Percentiles rank a stretch among this genome's conserved stretches.
Evolutionary conservation across 2,113 vertebrate genomes (phyloP).

Genomic region (Gopherus evgoodei): DNA sequence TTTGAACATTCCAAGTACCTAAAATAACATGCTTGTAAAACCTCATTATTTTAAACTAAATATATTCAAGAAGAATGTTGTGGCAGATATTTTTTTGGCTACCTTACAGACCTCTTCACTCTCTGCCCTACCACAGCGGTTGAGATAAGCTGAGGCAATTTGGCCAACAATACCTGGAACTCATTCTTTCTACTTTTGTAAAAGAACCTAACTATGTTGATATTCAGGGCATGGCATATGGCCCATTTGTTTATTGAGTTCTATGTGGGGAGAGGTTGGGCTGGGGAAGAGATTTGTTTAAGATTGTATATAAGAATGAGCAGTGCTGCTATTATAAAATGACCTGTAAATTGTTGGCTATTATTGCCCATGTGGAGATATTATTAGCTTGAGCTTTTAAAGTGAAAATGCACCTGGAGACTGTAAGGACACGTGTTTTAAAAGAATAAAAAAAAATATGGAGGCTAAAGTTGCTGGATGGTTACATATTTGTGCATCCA

Average conservation of each 20-base stretch:
- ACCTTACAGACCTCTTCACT: neutral
- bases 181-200: neutral
- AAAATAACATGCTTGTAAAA: neutral
- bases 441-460: neutral
- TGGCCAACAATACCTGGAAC: neutral
- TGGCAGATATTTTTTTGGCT: neutral
- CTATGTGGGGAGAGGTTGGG: neutral
- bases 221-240: neutral
- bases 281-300: neutral
- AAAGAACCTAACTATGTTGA: neutral
- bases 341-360: neutral
- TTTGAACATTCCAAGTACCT: neutral
- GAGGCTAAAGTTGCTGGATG: neutral
- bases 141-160: neutral
- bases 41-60: neutral
- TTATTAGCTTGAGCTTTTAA: neutral
- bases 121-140: neutral
- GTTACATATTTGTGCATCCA: neutral
- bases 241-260: neutral
- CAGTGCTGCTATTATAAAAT: neutral
- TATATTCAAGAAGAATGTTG: neutral
- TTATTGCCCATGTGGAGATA: neutral
- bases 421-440: accelerated
- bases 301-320: neutral
- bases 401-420: neutral